Evolutionary conservation across 2,113 vertebrate species (phyloP), one percentile per base, ranked within the genome.

Genomic region (Gasterosteus nipponicus): DNA sequence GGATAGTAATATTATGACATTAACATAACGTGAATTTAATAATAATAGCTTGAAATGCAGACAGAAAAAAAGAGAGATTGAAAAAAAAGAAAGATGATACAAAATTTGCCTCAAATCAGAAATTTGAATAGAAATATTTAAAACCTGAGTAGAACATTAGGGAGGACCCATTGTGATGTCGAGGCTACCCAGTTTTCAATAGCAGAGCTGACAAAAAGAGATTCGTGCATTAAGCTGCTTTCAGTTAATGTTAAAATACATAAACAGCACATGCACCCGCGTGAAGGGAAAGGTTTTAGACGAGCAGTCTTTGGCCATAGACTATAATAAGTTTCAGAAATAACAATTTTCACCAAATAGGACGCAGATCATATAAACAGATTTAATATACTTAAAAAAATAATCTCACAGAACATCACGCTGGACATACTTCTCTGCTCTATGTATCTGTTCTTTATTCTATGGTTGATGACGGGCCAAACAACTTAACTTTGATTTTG

Each of bases 401-500:
- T 19, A 77, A 59, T 44, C 16, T 6, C 51, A 54, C 51, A 26
- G 22, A n/a, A 64, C 54, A 64, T 66, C 57, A 19, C 73, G 47
- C 54, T 10, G 1, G 18, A 65, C 65, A 31, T 47, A 11, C 60
- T 49, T 44, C 19, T 59, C 44, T 8, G 10, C 35, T 78, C 65
- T 82, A 47, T 42, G 6, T 60, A 41, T 61, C 47, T 69, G 19
- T 10, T 11, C 15, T 67, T 42, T 19, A 59, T 47, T 77, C 29
- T 59, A 18, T 80, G 62, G 73, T 26, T 67, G 62, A 69, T 73
- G 75, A 62, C 7, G 3, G 60, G 44, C 72, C 77, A 83, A 74
- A 79, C 79, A 77, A 64, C 73, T 81, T 83, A 69, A 84, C 53
- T 82, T 77, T 70, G 86, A 80, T 82, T 88, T 84, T 3, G 5